Conservation (phyloP, 64 coral and sea anemone species). For the Cladopsammia gracilis region DNA sequence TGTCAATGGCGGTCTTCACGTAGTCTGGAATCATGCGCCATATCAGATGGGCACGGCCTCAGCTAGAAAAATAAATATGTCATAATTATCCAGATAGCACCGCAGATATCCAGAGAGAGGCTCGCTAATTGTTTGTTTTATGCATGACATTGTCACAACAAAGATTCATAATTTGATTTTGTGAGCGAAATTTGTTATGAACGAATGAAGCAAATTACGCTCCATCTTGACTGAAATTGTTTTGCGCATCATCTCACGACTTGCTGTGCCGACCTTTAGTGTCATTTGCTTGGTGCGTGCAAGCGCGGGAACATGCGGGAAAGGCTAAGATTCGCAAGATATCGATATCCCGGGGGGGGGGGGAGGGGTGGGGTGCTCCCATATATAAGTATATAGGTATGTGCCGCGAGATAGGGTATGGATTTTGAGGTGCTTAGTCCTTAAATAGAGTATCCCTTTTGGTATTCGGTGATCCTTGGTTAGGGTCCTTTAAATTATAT, state of each 20-base stretch:
- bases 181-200: not conserved
- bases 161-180: not conserved
- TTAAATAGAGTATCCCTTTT: no score
- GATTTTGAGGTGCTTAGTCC: no score
- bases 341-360: not conserved
- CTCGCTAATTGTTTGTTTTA: conserved; percentile 3
- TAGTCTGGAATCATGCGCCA: not conserved
- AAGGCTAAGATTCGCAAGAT: not conserved
- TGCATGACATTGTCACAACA: not conserved
- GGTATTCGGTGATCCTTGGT: no score
- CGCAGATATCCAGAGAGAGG: no score
- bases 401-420: no score
- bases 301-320: not conserved
- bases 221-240: not conserved
- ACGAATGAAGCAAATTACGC: not conserved
- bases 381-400: no score
- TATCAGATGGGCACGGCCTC: conserved; percentile 19
- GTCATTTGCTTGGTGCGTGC: conserved; percentile 11
- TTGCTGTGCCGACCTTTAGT: conserved; percentile 4
- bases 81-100: not conserved
- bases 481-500: no score
- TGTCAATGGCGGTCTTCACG: conserved; percentile 8
- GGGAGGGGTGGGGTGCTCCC: no score
- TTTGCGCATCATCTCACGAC: not conserved
- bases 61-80: conserved; percentile 1